Conservation (phyloP, 2,888 invertebrate species). For the Lepidonotus clava region DNA sequence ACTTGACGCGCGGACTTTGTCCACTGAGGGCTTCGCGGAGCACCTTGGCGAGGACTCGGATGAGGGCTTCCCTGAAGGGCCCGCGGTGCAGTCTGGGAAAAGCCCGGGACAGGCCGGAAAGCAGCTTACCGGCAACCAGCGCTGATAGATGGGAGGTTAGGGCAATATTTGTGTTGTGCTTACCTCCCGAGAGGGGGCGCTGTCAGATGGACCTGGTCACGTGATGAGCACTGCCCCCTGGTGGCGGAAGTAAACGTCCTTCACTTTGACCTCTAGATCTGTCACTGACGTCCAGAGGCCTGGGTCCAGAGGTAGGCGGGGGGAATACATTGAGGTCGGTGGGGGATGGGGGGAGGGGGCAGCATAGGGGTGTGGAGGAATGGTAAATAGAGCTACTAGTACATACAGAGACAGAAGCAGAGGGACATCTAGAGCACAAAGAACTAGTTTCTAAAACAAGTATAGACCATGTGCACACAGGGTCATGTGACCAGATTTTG, state of each 20-base stretch:
- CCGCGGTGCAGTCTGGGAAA: background rate
- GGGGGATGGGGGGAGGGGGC: too few species aligned
- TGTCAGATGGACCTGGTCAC: constrained; percentile 17
- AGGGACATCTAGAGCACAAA: too few species aligned
- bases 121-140: background rate
- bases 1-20: background rate
- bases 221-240: background rate
- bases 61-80: background rate
- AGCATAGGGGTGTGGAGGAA: too few species aligned
- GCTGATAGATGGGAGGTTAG: constrained; percentile 45
- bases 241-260: background rate
- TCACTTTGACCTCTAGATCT: too few species aligned
- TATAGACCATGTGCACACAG: too few species aligned
- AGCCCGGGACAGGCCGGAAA: background rate
- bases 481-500: too few species aligned
- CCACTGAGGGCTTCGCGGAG: background rate
- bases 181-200: background rate
- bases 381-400: too few species aligned
- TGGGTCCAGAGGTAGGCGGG: too few species aligned
- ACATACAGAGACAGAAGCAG: too few species aligned
- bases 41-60: background rate
- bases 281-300: too few species aligned
- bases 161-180: constrained; percentile 47
- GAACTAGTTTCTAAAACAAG: too few species aligned
- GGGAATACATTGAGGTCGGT: too few species aligned